phyloP scores from a whole-genome alignment of 2,888 invertebrate species.

The Eumerus sabulonum region DNA sequence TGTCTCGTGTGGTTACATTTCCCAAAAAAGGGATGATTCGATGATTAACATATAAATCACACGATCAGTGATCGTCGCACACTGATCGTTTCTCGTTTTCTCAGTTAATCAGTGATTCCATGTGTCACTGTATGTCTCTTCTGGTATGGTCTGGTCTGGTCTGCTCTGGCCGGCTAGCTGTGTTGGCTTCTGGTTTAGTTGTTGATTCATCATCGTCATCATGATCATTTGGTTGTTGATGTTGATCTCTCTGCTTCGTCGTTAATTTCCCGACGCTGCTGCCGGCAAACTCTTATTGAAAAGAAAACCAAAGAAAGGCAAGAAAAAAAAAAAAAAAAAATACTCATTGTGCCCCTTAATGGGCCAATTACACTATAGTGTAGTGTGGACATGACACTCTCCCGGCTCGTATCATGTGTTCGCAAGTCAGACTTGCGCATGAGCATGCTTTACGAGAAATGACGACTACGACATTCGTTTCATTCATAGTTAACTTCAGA shows the following conservation, averaged over 20 bases:
- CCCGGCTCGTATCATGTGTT: constrained; percentile 66
- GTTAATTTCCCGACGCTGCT: constrained; percentile 54
- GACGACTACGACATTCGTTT: constrained; percentile 52
- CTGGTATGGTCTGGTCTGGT: too few species aligned
- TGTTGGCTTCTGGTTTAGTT: too few species aligned
- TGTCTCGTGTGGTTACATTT: constrained; percentile 19
- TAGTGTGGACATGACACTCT: constrained; percentile 65
- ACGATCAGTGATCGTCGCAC: constrained; percentile 45
- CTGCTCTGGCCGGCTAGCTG: too few species aligned
- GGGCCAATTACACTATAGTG: constrained; percentile 64
- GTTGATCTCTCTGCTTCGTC: constrained; percentile 31
- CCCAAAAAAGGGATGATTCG: constrained; percentile 67
- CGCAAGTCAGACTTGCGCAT: constrained; percentile 64
- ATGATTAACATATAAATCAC: constrained; percentile 68
- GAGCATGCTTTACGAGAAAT: constrained; percentile 65
- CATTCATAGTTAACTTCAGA: constrained; percentile 60
- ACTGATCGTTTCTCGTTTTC: too few species aligned
- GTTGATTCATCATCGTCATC: too few species aligned
- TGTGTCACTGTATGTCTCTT: too few species aligned
- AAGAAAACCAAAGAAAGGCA: constrained; percentile 17
- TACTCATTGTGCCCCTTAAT: constrained; percentile 64
- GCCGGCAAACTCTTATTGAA: constrained; percentile 62
- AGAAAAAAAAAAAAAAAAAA: constrained; percentile 14
- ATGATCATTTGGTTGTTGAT: constrained; percentile 24
- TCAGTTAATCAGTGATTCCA: too few species aligned